Base-by-base conservation (phyloP, 2,113 vertebrate species). In the Baryphthengus martii region DNA sequence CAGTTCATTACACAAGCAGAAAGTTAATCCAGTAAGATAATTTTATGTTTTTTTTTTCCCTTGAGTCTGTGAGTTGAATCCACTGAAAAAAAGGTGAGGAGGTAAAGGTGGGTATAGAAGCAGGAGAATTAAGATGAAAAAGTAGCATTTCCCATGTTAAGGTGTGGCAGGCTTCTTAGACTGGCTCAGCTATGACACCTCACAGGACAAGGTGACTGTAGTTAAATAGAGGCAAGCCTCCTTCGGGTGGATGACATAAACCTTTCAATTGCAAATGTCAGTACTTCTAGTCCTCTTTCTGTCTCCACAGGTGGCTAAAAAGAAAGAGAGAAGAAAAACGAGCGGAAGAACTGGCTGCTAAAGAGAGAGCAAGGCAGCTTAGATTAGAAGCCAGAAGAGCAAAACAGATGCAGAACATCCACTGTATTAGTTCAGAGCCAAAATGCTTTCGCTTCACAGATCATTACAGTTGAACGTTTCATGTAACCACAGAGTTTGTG, bases 261-360 rank as follows among this genome's bases (percentile, higher is more conserved):
- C n/a, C 19, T 65, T 86, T 18, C 17, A 21, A 1, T 28, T 67
- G 28, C 40, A 85, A 42, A 33, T 73, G 49, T 33, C 53, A 70
- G 17, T 76, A 86, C 37, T 75, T 67, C 50, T 70, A 53, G 28
- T 67, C 72, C 39, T 76, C 24, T 33, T 93, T 28, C 12, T 93
- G 6, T 93, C 52, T 96, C 66, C 73, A 78, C 96, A 99, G 99
- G 76, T 99, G 99, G 99, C 96, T 99, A 68, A 98, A 96, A 96
- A 97, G 95, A 79, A 99, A 99, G 96, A 98, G 98, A 76, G 96
- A 95, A 19, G 99, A 99, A 91, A 99, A 99, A 97, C 94, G 97
- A n/a, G 97, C 95, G 2, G 98, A 99, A 95, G 98, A 99, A 90
- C 98, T 98, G 63, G 98, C 97, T 33, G 97, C 98, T 81, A 98